phyloP scores from a whole-genome alignment of 2,888 invertebrate genomes.

The Tipula helvola region DNA sequence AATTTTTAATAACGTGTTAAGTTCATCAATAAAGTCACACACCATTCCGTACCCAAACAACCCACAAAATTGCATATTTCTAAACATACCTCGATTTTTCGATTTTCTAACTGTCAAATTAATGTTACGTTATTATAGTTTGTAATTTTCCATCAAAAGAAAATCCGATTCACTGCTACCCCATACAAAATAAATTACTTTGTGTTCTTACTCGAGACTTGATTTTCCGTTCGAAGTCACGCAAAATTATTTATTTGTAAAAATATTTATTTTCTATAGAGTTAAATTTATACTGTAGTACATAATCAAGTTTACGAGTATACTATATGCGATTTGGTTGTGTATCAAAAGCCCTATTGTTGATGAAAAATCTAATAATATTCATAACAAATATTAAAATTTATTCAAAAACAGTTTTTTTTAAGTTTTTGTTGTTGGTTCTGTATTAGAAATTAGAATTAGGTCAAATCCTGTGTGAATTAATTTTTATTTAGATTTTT shows the following conservation, averaged over 20 bases:
- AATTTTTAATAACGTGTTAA: background rate
- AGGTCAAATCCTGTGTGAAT: conserved; percentile 4
- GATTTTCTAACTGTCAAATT: background rate
- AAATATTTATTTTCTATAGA: background rate
- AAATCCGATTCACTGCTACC: background rate
- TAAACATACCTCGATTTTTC: background rate
- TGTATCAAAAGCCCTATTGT: background rate
- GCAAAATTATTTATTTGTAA: background rate
- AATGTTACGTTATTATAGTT: background rate
- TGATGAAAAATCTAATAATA: background rate
- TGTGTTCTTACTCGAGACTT: background rate
- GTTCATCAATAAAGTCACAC: background rate
- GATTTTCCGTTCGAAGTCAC: background rate
- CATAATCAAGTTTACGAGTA: background rate
- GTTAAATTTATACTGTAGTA: background rate
- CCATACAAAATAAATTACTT: background rate
- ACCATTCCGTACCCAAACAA: background rate
- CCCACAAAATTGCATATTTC: background rate
- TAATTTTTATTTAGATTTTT: background rate
- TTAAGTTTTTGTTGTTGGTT: background rate
- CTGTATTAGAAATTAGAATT: background rate
- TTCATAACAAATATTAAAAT: background rate
- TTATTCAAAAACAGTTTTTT: background rate
- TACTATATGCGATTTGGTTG: background rate
- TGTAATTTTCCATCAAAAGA: background rate